Percentiles rank a stretch among this genome's conserved stretches.
These are phyloP conservation scores for Alligator sinensis DNA, from an alignment of 2,113 vertebrate genomes.

Conservation along the genomic window DNA sequence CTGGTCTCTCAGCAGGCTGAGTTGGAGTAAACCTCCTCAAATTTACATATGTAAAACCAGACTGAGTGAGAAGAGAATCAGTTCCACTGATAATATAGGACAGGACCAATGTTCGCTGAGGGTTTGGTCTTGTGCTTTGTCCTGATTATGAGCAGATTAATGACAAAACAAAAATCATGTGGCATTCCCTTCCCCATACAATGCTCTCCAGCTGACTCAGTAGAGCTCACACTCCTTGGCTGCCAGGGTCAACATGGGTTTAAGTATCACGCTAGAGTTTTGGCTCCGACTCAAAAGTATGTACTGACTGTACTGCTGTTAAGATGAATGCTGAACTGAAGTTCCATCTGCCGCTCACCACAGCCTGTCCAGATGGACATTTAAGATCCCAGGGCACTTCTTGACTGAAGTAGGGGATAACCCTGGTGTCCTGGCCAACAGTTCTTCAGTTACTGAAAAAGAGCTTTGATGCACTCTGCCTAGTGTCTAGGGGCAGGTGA, in stretches of 20 bases:
- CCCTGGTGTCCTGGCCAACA: not conserved
- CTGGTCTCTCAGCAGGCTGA: constrained; percentile 45
- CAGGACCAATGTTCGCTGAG: constrained; percentile 33
- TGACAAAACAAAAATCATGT: constrained; percentile 58
- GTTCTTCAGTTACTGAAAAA: not conserved
- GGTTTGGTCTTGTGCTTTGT: constrained; percentile 56
- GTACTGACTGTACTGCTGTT: not conserved
- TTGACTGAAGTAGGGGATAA: not conserved
- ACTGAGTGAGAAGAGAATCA: constrained; percentile 16
- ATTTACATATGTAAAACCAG: not conserved
- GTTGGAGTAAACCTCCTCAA: constrained; percentile 4
- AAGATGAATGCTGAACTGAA: not conserved
- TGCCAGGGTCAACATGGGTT: constrained; percentile 46
- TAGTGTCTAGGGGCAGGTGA: no score
- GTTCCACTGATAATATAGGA: constrained; percentile 53
- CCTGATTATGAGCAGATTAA: constrained; percentile 67
- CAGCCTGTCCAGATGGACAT: not conserved
- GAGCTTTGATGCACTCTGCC: not conserved
- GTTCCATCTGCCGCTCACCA: not conserved
- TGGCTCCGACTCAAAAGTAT: not conserved
- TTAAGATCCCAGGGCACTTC: not conserved
- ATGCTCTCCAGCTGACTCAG: constrained; percentile 41
- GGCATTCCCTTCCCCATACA: constrained; percentile 29
- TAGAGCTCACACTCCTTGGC: constrained; percentile 23
- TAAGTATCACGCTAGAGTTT: not conserved